Evolutionary conservation across 2,797 vertebrate species (phyloP), one percentile per base, ranked within the genome.

Genomic region (Simalia tracyae): DNA sequence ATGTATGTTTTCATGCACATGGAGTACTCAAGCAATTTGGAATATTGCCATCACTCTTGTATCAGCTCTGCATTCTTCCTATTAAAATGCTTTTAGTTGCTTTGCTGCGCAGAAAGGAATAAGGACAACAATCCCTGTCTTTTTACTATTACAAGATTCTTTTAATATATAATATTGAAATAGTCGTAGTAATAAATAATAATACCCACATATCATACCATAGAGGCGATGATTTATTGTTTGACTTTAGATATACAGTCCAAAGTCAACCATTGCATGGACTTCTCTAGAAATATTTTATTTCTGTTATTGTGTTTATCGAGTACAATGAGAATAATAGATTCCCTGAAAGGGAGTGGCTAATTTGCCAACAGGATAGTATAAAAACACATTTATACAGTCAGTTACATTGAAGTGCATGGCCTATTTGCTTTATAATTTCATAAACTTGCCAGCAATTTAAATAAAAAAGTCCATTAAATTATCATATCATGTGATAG

Each of bases 381-480:
- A 97, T 98, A 98, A 97, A 76, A 97, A 97, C 96, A 97, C 97
- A 98, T 98, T 98, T 98, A 98, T 98, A 98, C 98, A 98, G 97
- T 98, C 97, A 98, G 98, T 98, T 98, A 97, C 98, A 98, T 97
- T 96, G 97, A 97, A 97, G 97, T 98, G 97, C 97, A 98, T 97
- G 97, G 97, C 97, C 97, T 98, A 97, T 98, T 98, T 98, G 98
- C 98, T 97, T 98, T 98, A 98, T 98, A 97, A 98, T 98, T 98
- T 98, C 98, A 98, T 98, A 98, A 98, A 98, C 97, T 97, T 98
- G 97, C 97, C 97, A 97, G 97, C 98, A 98, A 98, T 98, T 98
- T 98, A 98, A 98, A 98, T 98, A 98, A 98, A 98, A 89, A 98
- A 98, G 97, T 97, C 97, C 97, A 98, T 98, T 98, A 98, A 98